Conservation (phyloP, 2,113 vertebrate species). For the Sciurus niger region DNA sequence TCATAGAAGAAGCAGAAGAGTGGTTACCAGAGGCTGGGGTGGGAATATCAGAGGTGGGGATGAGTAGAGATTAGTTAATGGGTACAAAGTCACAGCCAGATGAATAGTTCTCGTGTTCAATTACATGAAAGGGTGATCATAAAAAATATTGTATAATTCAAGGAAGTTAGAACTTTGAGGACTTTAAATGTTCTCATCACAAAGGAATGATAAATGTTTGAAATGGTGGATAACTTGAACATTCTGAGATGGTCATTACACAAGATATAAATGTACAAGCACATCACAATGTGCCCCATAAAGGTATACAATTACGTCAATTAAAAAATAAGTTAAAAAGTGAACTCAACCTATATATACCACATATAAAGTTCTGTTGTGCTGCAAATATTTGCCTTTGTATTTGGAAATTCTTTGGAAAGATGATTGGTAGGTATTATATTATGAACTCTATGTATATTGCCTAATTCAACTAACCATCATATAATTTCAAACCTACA, state of each 20-base stretch:
- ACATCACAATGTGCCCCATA: not conserved
- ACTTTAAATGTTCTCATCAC: not conserved
- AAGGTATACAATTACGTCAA: not conserved
- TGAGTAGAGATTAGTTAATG: not conserved
- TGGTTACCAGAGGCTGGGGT: not conserved
- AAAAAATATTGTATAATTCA: not conserved
- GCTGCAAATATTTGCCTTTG: not conserved
- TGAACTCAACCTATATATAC: not conserved
- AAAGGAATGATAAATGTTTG: not conserved
- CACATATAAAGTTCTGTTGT: not conserved
- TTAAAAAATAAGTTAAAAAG: not conserved
- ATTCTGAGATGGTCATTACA: not conserved
- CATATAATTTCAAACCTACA: not conserved
- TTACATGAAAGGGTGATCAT: not conserved
- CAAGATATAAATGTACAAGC: not conserved
- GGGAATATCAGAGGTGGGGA: not conserved
- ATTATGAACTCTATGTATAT: not conserved
- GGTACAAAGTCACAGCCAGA: not conserved
- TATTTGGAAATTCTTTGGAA: constrained; percentile 53
- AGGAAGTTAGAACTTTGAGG: not conserved
- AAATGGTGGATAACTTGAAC: no score
- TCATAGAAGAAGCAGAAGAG: not conserved
- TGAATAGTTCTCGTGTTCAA: not conserved
- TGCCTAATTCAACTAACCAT: not conserved
- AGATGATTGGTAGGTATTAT: not conserved